Percentiles rank a stretch among this genome's conserved stretches.
Conservation (phyloP, 2,113 vertebrate genomes). For the Elachura formosa region DNA sequence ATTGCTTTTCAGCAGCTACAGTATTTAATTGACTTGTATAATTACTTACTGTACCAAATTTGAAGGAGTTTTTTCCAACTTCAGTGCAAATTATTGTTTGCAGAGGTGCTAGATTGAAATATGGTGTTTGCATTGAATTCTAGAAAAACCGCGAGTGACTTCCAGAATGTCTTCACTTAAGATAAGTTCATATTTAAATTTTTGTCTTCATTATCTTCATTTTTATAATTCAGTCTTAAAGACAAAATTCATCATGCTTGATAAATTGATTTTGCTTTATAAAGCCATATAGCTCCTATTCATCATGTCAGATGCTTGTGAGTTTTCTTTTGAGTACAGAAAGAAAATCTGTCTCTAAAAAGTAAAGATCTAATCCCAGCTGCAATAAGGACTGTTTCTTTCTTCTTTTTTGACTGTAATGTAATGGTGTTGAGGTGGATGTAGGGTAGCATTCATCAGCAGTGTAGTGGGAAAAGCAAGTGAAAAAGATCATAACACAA, state of each 20-base stretch:
- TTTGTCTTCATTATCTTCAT: not conserved
- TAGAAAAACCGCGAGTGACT: not conserved
- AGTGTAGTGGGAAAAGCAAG: not conserved
- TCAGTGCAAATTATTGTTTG: not conserved
- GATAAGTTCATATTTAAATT: not conserved
- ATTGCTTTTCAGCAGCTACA: not conserved
- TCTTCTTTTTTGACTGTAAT: not conserved
- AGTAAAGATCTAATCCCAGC: not conserved
- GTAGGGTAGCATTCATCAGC: not conserved
- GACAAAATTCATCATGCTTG: not conserved
- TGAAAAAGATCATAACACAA: not conserved
- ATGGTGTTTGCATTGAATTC: not conserved
- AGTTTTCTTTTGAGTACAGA: not conserved
- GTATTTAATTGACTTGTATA: not conserved
- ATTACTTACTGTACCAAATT: not conserved
- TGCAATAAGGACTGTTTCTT: not conserved
- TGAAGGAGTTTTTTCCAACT: not conserved
- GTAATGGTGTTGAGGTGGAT: not conserved
- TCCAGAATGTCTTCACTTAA: not conserved
- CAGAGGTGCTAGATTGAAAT: not conserved
- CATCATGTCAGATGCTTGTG: not conserved
- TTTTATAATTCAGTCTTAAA: not conserved
- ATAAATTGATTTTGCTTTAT: not conserved
- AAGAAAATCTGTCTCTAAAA: not conserved
- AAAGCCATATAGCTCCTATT: not conserved